Conservation (phyloP, 1,140 invertebrate species). For the Aradophagus sp. region DNA sequence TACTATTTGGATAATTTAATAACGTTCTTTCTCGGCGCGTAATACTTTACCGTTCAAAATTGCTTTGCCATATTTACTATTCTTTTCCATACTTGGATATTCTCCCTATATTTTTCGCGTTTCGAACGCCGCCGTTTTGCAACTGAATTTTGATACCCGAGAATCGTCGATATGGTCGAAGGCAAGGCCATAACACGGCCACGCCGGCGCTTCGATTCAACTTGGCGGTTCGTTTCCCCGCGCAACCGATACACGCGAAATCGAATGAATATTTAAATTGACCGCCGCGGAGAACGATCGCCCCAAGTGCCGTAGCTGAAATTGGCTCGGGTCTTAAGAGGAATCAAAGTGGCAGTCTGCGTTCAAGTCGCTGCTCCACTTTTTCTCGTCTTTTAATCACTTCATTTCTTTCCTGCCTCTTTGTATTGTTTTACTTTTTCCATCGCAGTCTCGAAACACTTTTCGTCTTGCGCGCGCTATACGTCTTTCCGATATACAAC, state of each 20-base stretch:
- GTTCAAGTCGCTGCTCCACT: constrained; percentile 23
- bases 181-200: too few species aligned
- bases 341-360: constrained; percentile 18
- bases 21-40: too few species aligned
- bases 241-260: not conserved
- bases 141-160: too few species aligned
- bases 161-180: too few species aligned
- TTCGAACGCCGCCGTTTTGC: too few species aligned
- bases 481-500: constrained; percentile 13
- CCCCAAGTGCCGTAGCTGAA: constrained; percentile 4
- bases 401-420: constrained; percentile 46
- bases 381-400: constrained; percentile 48
- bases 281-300: constrained; percentile 6
- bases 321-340: constrained; percentile 20
- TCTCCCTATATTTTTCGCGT: too few species aligned
- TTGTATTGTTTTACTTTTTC: constrained; percentile 45
- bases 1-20: too few species aligned
- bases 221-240: too few species aligned
- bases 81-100: too few species aligned
- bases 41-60: too few species aligned
- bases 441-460: constrained; percentile 28
- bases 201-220: too few species aligned
- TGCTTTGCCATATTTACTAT: too few species aligned
- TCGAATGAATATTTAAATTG: constrained; percentile 31
- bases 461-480: constrained; percentile 10